Conservation (phyloP, 2,797 vertebrate species). For the Myotis planiceps region DNA sequence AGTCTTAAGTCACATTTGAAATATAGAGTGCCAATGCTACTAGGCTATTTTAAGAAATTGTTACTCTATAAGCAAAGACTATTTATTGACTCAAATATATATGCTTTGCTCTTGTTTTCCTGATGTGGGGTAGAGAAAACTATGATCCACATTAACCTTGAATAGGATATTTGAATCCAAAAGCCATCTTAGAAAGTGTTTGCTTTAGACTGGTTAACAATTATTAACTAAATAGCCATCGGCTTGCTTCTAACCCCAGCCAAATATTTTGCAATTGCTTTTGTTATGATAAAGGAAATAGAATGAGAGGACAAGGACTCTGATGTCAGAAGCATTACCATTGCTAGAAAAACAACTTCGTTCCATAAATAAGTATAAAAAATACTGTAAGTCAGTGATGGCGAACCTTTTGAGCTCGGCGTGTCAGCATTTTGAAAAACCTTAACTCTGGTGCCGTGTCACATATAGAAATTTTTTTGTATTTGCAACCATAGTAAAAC, state of each 20-base stretch:
- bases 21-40: not conserved
- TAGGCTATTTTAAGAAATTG: not conserved
- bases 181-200: not conserved
- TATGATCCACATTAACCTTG: not conserved
- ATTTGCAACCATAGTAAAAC: too few relatives aligned
- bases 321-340: not conserved
- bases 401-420: too few relatives aligned
- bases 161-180: not conserved
- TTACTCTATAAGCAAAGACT: not conserved
- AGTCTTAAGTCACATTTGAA: constrained; percentile 48
- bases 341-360: constrained; percentile 7
- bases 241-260: not conserved
- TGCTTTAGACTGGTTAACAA: not conserved
- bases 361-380: not conserved
- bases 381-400: not conserved
- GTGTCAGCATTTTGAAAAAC: too few relatives aligned
- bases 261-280: constrained; percentile 1
- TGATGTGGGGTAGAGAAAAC: not conserved
- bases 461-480: too few relatives aligned
- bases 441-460: too few relatives aligned
- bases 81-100: not conserved
- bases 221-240: not conserved
- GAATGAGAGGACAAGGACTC: not conserved
- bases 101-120: not conserved
- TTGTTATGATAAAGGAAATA: not conserved